Base-by-base conservation (phyloP, 2,797 vertebrate species). In the Eulemur albifrons region DNA sequence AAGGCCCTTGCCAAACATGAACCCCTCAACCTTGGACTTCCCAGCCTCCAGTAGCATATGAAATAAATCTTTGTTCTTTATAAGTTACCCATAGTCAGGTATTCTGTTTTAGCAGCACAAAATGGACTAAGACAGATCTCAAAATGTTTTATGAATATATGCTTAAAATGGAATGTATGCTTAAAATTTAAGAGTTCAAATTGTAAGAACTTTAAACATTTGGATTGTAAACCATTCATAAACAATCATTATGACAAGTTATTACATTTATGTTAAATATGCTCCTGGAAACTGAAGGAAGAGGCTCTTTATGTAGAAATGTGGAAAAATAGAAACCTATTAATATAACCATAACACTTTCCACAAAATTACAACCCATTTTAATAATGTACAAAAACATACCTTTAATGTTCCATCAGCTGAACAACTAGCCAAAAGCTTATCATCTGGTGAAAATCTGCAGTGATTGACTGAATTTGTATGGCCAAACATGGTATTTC, bases 401-500 rank as follows among this genome's bases (percentile, higher is more conserved):
- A 99, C 99, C 99, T 99, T 99, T 80, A 99, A 96, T 45, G 99
- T 99, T 87, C 99, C 99, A 79, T 99, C 99, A 57, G 98, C 99
- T 8, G 99, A 99, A 89, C 99, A 99, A 88, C 99, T 99, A 96
- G 99, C 99, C 96, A 99, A 92, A 92, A 98, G 99, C 23, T 98
- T 81, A 97, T 99, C 99, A 76, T 99, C 98, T 4, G 99, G 99
- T 92, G 99, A 99, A 98, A 99, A 99, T 98, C 99, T 99, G 96
- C 99, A 99, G 98, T 99, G 99, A 98, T 98, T 99, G 93, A 99
- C 99, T 0, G 99, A 98, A 94, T 98, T 98, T 18, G 75, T 93
- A 97, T 99, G 99, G 35, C 99, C 99, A 85, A 99, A 99, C 98
- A 99, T 97, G 0, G 99, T 99, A 98, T 99, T 99, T 98, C 99